Percentiles rank a stretch among this genome's conserved stretches.
These are phyloP conservation scores for Cephus spinipes DNA, from an alignment of 2,888 invertebrate species.

Conservation along the genomic window DNA sequence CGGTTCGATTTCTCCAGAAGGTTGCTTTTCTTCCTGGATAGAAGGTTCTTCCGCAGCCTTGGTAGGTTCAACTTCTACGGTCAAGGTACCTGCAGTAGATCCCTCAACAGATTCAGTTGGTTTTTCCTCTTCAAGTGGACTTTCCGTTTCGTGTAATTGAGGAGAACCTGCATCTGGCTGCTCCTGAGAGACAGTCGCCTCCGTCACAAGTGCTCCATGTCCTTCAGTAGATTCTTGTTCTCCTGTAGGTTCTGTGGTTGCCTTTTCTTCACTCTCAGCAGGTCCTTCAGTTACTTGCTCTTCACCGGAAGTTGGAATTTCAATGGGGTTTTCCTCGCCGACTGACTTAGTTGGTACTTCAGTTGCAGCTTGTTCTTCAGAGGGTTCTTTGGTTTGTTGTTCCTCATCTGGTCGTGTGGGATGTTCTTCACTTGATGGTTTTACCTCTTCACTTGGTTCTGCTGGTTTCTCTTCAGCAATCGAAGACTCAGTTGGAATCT, in stretches of 20 bases:
- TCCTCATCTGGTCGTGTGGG: neutral
- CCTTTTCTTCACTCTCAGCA: conserved; percentile 21
- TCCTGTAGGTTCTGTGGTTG: conserved; percentile 21
- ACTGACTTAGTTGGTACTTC: conserved; percentile 8
- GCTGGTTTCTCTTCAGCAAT: conserved; percentile 2
- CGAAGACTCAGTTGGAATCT: conserved; percentile 14
- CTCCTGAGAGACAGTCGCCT: conserved; percentile 16
- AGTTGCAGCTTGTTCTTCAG: neutral
- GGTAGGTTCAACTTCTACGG: neutral
- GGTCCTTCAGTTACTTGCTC: conserved; percentile 15
- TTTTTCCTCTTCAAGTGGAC: neutral
- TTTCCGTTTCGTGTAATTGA: neutral
- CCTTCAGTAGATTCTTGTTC: conserved; percentile 1
- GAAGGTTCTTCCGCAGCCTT: conserved; percentile 5
- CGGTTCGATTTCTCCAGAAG: conserved; percentile 16
- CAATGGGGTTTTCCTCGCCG: conserved; percentile 6
- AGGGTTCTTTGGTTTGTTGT: neutral
- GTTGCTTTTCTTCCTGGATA: conserved; percentile 15
- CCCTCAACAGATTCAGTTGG: neutral
- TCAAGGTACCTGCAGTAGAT: neutral
- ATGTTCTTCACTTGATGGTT: conserved; percentile 2
- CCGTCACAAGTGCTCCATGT: conserved; percentile 3
- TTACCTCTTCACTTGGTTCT: neutral
- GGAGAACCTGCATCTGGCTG: conserved; percentile 5
- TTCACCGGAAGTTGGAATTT: conserved; percentile 16